These are phyloP conservation scores for Calephelis virginiensis DNA, from an alignment of 1,140 invertebrate species.

Conservation along the genomic window DNA sequence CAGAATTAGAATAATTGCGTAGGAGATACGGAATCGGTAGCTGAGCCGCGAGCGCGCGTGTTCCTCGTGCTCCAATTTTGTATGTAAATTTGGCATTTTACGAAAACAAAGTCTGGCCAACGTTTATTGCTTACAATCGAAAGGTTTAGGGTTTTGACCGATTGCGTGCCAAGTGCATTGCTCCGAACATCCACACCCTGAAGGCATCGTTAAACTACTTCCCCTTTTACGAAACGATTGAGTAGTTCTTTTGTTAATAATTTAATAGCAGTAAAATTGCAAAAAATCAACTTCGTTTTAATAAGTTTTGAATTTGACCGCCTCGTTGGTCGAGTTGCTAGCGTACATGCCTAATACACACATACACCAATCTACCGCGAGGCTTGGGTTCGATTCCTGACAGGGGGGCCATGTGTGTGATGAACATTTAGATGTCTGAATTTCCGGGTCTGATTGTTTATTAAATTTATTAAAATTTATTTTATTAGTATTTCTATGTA, in stretches of 20 bases:
- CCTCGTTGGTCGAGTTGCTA: too few relatives aligned
- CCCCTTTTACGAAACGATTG: constrained; percentile 33
- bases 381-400: too few relatives aligned
- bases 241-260: not conserved
- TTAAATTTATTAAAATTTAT: too few relatives aligned
- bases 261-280: too few relatives aligned
- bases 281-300: too few relatives aligned
- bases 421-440: too few relatives aligned
- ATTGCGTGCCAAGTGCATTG: constrained; percentile 52
- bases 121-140: constrained; percentile 24
- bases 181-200: constrained; percentile 46
- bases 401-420: too few relatives aligned
- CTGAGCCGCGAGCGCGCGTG: constrained; percentile 62
- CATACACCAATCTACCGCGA: too few relatives aligned
- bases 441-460: too few relatives aligned
- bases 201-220: constrained; percentile 51
- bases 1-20: constrained; percentile 11
- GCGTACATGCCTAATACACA: too few relatives aligned
- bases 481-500: too few relatives aligned
- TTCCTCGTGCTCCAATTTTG: constrained; percentile 63
- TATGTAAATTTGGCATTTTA: constrained; percentile 49
- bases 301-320: too few relatives aligned
- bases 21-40: constrained; percentile 53
- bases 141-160: constrained; percentile 47
- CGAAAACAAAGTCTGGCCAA: constrained; percentile 20